A percentile compares a stretch with the other conserved stretches of the same genome.
Conservation (phyloP, 2,113 vertebrate species). For the Pelusios castaneus region DNA sequence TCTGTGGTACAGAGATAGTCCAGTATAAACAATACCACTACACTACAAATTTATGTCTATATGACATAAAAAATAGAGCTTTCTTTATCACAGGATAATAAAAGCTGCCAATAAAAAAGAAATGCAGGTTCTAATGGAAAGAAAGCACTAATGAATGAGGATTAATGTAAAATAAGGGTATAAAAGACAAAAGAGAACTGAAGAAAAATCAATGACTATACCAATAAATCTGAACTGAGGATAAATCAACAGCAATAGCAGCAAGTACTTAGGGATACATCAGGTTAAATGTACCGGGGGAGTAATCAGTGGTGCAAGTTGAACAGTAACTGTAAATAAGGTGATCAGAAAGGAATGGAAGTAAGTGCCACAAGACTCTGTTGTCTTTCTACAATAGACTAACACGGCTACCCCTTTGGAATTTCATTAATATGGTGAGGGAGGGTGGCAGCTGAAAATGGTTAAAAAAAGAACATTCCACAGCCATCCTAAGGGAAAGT, state of each 20-base stretch:
- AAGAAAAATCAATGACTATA: conserved; percentile 30
- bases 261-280: neutral
- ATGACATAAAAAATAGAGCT: neutral
- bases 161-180: conserved; percentile 48
- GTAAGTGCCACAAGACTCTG: too few species aligned
- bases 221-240: neutral
- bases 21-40: neutral
- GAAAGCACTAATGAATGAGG: conserved; percentile 23
- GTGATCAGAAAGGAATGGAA: neutral
- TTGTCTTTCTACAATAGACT: too few species aligned
- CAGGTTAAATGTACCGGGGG: conserved; percentile 6
- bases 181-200: conserved; percentile 4
- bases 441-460: neutral
- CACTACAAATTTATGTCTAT: neutral
- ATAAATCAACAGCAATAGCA: conserved; percentile 8
- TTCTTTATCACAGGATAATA: neutral
- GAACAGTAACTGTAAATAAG: neutral
- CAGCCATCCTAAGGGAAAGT: neutral
- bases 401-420: too few species aligned
- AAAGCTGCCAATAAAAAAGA: neutral
- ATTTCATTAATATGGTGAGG: too few species aligned
- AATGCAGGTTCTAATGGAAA: conserved; percentile 10
- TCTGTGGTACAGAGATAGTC: neutral
- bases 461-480: neutral
- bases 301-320: neutral